Percentiles rank a stretch among this genome's conserved stretches.
phyloP scores from a whole-genome alignment of 2,797 vertebrate genomes.

The Scleropages formosus region DNA sequence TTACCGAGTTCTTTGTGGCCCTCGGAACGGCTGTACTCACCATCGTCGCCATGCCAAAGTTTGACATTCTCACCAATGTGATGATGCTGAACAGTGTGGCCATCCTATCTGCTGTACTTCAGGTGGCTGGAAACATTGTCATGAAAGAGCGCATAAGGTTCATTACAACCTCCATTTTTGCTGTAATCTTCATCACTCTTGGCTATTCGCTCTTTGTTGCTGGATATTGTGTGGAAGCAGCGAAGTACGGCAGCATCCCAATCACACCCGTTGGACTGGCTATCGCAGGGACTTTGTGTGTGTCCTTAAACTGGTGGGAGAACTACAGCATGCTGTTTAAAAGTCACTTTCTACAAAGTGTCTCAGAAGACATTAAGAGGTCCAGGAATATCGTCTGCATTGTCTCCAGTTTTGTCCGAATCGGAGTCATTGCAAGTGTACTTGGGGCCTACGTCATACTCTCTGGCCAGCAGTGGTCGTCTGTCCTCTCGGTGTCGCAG shows the following conservation, averaged over 20 bases:
- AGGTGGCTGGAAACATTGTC: slow-evolving; percentile 32
- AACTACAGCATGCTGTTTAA: slow-evolving; percentile 55
- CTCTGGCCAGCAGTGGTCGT: slow-evolving; percentile 49
- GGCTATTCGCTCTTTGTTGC: slow-evolving; percentile 35
- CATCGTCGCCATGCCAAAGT: slow-evolving; percentile 61
- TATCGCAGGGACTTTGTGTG: slow-evolving; percentile 49
- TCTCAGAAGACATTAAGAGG: slow-evolving; percentile 48
- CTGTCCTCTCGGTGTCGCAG: slow-evolving; percentile 31
- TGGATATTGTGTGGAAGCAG: slow-evolving; percentile 17
- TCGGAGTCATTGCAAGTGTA: slow-evolving; percentile 55
- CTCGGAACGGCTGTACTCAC: slow-evolving; percentile 58
- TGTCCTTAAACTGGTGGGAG: slow-evolving; percentile 68
- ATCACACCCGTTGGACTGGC: slow-evolving; percentile 49
- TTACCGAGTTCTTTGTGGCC: slow-evolving; percentile 57
- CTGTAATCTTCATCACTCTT: slow-evolving; percentile 27
- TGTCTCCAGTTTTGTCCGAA: slow-evolving; percentile 56
- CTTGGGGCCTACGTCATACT: slow-evolving; percentile 55
- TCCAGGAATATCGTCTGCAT: slow-evolving; percentile 55
- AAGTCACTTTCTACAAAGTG: slow-evolving; percentile 32
- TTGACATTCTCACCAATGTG: slow-evolving; percentile 66
- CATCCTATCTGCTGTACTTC: slow-evolving; percentile 52
- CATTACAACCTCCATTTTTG: slow-evolving; percentile 6
- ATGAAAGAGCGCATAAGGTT: slow-evolving; percentile 23
- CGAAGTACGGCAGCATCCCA: neutral
- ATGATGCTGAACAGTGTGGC: slow-evolving; percentile 59